Evolutionary conservation across 53 echinoderm and acorn worm species (phyloP), one percentile per base, ranked within the genome.

Genomic region (Stichopus horrens): DNA sequence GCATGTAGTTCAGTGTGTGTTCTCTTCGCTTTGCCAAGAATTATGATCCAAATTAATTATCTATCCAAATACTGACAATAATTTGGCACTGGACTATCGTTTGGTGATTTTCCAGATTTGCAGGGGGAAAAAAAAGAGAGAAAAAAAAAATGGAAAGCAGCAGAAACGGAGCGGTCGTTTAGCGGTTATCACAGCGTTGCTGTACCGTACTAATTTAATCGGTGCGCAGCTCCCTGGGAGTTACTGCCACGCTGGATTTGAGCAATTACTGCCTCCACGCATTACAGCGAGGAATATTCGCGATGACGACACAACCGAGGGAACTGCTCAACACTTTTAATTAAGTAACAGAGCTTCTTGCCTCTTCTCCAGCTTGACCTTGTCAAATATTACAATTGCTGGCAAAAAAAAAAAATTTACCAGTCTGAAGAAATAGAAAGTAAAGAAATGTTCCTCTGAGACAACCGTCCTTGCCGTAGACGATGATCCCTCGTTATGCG

Each of bases 271-370:
- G 58, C 7, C 56, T 53, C 81, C 18, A 6, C 22, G 21, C 57
- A 18, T 81, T 57, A 81, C 81, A n/a, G 81, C 57, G 56, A 81
- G 21, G 21, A 56, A n/a, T 81, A 56, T 57, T 56, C 57, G 56
- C 21, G 81, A 77, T 81, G 57, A 81, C 81, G 19, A 54, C 81
- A 81, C 58, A 58, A 23, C 71, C 59, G 4, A 71, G 16, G n/a
- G 18, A 71, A 37, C 6, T 10, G 81, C 81, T 81, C 81, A 81
- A 81, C 81, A 81, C 81, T 81, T 81, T 81, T 81, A 81, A 81
- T 81, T 81, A 81, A 81, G 81, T 81, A 81, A 81, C 81, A 8
- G 23, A 81, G 57, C 16, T 55, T 54, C 79, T 79, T 54, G 79
- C 52, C 79, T 55, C 53, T 51, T 52, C 58, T 57, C 56, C 58